These are phyloP conservation scores for rat (Rattus norvegicus) DNA, from an alignment of 2,113 vertebrate genomes.

Conservation along the genomic window GRCr8 NC_086022.1:120639001-120639500, in stretches of 20 bases:
- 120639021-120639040: too few species aligned
- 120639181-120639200: neutral
- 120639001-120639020: too few species aligned
- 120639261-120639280: neutral
- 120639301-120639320: neutral
- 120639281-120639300: neutral
- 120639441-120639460: neutral
- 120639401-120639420: neutral
- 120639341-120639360: neutral
- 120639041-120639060: neutral
- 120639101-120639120: slow-evolving; percentile 2
- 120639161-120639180: too few species aligned
- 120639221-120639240: too few species aligned
- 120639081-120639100: neutral
- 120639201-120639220: neutral
- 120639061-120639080: neutral
- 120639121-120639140: neutral
- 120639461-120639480: neutral
- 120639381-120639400: neutral
- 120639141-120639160: neutral
- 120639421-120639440: neutral
- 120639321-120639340: neutral
- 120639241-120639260: neutral
- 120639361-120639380: neutral
- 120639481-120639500: neutral